Evolutionary conservation across 2,797 vertebrate genomes (phyloP).

Genomic region (Poecile montanus): DNA sequence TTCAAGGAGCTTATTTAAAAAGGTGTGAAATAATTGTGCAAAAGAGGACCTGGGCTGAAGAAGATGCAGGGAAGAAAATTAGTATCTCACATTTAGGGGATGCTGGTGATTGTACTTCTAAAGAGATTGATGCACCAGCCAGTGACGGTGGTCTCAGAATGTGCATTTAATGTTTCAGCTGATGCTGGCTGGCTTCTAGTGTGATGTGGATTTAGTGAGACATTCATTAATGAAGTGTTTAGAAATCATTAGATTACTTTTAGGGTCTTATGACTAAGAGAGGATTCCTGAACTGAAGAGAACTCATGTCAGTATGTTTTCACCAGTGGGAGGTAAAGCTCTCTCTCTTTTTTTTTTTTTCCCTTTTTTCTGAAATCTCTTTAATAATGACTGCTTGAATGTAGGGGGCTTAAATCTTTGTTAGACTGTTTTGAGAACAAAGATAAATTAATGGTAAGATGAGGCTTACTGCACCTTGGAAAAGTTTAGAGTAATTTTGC

Average conservation of each 20-base stretch:
- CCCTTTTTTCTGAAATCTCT: background rate
- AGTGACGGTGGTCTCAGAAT: background rate
- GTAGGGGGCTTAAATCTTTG: background rate
- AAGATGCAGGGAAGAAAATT: background rate
- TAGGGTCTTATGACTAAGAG: background rate
- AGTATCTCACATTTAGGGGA: background rate
- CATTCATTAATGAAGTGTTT: background rate
- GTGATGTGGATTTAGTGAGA: background rate
- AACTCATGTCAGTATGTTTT: background rate
- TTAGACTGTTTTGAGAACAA: background rate
- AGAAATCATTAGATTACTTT: background rate
- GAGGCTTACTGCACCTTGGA: background rate
- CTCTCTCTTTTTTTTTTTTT: background rate
- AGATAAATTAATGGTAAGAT: background rate
- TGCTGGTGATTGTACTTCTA: background rate
- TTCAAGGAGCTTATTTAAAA: background rate
- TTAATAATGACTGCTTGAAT: background rate
- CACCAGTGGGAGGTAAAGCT: background rate
- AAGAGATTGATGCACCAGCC: background rate
- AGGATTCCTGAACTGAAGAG: background rate
- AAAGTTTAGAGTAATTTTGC: background rate
- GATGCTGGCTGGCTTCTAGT: background rate
- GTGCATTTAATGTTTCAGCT: background rate
- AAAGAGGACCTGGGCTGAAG: background rate
- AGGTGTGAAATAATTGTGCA: constrained; percentile 14